Conservation (phyloP, 2,113 vertebrate genomes). For the Aramus guarauna region DNA sequence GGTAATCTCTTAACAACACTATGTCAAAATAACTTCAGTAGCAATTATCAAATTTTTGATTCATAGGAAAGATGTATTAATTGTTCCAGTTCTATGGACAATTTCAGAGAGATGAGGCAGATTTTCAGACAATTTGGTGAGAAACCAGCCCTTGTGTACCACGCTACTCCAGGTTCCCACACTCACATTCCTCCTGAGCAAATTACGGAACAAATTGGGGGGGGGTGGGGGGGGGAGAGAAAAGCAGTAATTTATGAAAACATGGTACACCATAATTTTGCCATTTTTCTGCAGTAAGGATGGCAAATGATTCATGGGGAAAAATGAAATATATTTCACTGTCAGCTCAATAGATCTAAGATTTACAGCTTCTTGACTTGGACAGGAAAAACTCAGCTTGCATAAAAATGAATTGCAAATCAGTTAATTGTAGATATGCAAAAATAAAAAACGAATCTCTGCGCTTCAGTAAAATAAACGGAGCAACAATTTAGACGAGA, state of each 20-base stretch:
- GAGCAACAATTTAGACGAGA: background rate
- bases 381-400: constrained; percentile 72
- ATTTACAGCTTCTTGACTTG: constrained; percentile 81
- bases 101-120: background rate
- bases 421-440: constrained; percentile 72
- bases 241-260: constrained; percentile 80
- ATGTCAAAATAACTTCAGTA: background rate
- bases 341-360: constrained; percentile 77
- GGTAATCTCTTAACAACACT: background rate
- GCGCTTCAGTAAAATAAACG: background rate
- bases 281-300: constrained; percentile 81
- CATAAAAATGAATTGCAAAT: constrained; percentile 77
- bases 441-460: constrained; percentile 23
- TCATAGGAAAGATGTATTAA: background rate
- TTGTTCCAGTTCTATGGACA: background rate
- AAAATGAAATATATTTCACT: constrained; percentile 80
- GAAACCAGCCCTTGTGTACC: constrained; percentile 15
- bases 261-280: constrained; percentile 78
- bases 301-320: constrained; percentile 80
- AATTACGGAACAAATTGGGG: constrained; percentile 54
- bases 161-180: constrained; percentile 15
- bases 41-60: background rate
- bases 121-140: background rate
- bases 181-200: constrained; percentile 30
- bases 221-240: background rate